Evolutionary conservation across 2,113 vertebrate genomes (phyloP).

Genomic region (Geococcyx californianus): DNA sequence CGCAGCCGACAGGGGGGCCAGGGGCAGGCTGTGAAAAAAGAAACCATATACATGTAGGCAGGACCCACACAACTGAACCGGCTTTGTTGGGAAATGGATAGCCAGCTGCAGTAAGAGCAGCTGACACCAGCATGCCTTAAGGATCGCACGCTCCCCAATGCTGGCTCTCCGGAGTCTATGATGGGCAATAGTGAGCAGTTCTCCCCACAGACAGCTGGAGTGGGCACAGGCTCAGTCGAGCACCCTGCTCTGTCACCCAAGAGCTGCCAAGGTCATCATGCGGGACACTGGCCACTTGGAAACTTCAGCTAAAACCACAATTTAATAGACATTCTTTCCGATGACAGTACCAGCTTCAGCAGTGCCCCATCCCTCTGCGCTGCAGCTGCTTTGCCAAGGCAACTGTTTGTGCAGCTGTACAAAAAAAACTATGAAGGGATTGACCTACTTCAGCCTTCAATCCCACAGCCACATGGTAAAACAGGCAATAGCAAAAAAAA

Average conservation of each 20-base stretch:
- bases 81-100: neutral
- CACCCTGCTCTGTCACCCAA: neutral
- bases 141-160: neutral
- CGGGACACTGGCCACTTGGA: neutral
- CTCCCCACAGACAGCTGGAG: neutral
- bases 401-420: constrained; percentile 25
- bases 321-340: neutral
- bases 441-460: neutral
- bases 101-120: neutral
- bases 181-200: rapidly evolving
- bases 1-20: neutral
- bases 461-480: neutral
- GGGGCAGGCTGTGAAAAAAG: constrained; percentile 39
- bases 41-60: constrained; percentile 40
- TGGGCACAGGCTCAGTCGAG: neutral
- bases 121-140: neutral
- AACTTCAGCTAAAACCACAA: neutral
- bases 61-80: neutral
- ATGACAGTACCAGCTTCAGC: neutral
- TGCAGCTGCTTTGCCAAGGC: neutral
- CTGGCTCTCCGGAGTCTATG: neutral
- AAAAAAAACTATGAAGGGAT: neutral
- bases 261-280: neutral
- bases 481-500: neutral
- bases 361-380: neutral